These are phyloP conservation scores for Zelostemma sp. DNA, from an alignment of 1,140 invertebrate species.

Conservation along the genomic window DNA sequence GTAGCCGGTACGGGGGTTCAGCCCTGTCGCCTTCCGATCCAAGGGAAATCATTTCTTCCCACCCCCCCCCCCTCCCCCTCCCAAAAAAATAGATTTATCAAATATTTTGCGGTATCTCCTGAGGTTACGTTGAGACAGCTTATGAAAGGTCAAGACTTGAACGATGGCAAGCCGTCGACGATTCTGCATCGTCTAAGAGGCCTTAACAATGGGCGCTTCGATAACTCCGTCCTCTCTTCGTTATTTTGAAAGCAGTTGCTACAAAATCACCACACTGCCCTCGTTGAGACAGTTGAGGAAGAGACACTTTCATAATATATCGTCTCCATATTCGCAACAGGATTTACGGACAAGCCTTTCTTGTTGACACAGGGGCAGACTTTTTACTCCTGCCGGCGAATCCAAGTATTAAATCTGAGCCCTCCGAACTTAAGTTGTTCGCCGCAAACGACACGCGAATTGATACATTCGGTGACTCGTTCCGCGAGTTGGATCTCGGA, in stretches of 20 bases:
- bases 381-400: constrained; percentile 24
- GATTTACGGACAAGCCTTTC: not conserved
- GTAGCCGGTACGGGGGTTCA: no score
- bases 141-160: constrained; percentile 1
- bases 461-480: constrained; percentile 13
- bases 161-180: not conserved
- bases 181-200: constrained; percentile 1
- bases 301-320: not conserved
- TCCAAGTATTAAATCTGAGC: constrained; percentile 39
- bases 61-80: not conserved
- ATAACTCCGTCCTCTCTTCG: not conserved
- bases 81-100: not conserved
- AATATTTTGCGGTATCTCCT: not conserved
- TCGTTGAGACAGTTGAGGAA: not conserved
- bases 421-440: not conserved
- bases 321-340: not conserved
- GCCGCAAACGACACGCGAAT: constrained; percentile 23
- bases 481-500: not conserved
- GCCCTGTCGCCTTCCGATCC: no score
- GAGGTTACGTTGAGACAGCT: not conserved
- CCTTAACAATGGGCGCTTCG: not conserved
- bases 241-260: constrained; percentile 7
- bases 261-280: not conserved
- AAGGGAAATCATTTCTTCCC: not conserved
- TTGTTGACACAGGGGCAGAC: constrained; percentile 8